phyloP scores from a whole-genome alignment of 2,797 vertebrate species.

The Scolopax rusticola region DNA sequence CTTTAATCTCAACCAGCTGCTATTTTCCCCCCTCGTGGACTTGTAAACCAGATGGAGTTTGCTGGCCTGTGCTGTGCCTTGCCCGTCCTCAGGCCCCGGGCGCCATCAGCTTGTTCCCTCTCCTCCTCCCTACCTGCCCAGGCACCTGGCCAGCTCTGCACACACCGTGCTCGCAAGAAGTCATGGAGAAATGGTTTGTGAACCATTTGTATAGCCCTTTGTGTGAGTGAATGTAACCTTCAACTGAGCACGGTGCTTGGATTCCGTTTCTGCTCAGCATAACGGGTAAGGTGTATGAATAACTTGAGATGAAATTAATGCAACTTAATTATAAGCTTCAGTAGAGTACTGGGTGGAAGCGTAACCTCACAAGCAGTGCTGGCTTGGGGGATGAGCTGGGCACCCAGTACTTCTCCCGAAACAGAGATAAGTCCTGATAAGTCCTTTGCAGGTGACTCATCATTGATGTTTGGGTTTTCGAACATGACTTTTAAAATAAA shows the following conservation, averaged over 20 bases:
- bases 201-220: not conserved
- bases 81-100: not conserved
- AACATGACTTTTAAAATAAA: not conserved
- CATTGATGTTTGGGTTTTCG: not conserved
- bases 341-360: not conserved
- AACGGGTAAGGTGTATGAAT: not conserved
- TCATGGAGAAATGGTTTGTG: not conserved
- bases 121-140: not conserved
- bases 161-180: not conserved
- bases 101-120: not conserved
- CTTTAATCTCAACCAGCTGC: conserved; percentile 31
- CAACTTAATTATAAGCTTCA: not conserved
- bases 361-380: not conserved
- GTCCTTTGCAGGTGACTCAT: not conserved
- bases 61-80: not conserved
- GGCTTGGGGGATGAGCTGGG: not conserved
- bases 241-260: not conserved
- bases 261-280: not conserved
- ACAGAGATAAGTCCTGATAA: not conserved
- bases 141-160: not conserved
- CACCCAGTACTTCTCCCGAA: not conserved
- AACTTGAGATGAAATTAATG: not conserved
- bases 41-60: conserved; percentile 1
- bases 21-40: rapidly evolving
- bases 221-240: not conserved